Conservation (phyloP, 2,797 vertebrate genomes). For the Monodelphis domestica region DNA sequence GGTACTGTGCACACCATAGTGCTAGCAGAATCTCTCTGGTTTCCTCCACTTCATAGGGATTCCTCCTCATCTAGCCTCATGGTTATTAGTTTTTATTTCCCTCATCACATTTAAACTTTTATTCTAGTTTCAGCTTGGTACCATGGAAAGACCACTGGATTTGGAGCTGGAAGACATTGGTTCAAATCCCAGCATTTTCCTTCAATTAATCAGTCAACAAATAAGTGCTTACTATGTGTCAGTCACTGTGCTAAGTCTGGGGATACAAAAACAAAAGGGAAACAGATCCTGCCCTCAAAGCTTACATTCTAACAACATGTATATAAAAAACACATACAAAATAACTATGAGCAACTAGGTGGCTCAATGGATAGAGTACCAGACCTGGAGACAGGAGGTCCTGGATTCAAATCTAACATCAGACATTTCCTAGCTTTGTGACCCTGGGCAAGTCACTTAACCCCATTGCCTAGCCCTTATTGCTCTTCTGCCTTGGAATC, state of each 20-base stretch:
- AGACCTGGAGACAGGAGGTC: too few relatives aligned
- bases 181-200: neutral
- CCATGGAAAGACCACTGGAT: neutral
- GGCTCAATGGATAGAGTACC: too few relatives aligned
- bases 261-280: too few relatives aligned
- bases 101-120: neutral
- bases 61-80: neutral
- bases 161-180: neutral
- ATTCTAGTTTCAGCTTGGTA: neutral
- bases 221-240: neutral
- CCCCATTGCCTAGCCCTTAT: too few relatives aligned
- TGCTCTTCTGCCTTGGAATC: too few relatives aligned
- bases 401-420: too few relatives aligned
- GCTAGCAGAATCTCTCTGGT: neutral
- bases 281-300: too few relatives aligned
- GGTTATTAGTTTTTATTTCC: neutral
- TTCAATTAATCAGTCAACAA: neutral
- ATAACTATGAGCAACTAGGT: too few relatives aligned
- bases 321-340: too few relatives aligned
- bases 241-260: too few relatives aligned
- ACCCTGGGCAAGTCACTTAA: too few relatives aligned
- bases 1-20: neutral
- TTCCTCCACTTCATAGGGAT: neutral
- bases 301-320: neutral
- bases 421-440: too few relatives aligned